phyloP scores from a whole-genome alignment of 2,797 vertebrate species.

The Sphenopsis melanotis region DNA sequence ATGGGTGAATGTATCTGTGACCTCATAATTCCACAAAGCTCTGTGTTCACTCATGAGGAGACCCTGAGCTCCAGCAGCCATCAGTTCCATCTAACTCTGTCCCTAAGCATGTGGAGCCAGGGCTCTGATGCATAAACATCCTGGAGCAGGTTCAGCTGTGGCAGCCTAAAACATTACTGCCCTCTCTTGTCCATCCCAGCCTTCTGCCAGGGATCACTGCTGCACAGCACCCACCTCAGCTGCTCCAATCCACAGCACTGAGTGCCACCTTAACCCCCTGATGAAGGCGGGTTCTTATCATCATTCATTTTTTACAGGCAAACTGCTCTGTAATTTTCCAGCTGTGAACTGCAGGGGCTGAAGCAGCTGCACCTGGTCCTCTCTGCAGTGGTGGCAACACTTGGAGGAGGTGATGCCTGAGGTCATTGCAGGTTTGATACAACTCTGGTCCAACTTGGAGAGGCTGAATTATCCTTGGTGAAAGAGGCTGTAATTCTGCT shows the following conservation, averaged over 20 bases:
- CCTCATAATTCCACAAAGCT: background rate
- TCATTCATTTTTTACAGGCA: background rate
- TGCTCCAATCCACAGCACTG: background rate
- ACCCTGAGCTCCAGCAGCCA: background rate
- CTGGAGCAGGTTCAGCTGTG: background rate
- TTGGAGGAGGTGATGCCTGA: background rate
- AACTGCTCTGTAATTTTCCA: background rate
- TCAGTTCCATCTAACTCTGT: background rate
- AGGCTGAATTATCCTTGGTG: background rate
- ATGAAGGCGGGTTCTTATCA: background rate
- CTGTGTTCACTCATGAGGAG: background rate
- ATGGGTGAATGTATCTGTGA: rapidly evolving
- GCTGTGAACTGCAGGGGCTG: background rate
- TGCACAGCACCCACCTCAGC: background rate
- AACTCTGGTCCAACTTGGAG: background rate
- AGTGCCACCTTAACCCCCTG: background rate
- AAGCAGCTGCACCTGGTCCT: background rate
- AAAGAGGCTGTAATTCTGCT: background rate
- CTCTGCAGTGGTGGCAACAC: background rate
- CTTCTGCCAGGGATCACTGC: background rate
- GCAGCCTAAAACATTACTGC: background rate
- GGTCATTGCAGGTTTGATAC: background rate
- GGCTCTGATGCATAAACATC: background rate
- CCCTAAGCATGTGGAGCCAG: background rate
- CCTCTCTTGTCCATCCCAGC: background rate